Conservation (phyloP, 2,888 invertebrate genomes). For the Leuctra nigra region DNA sequence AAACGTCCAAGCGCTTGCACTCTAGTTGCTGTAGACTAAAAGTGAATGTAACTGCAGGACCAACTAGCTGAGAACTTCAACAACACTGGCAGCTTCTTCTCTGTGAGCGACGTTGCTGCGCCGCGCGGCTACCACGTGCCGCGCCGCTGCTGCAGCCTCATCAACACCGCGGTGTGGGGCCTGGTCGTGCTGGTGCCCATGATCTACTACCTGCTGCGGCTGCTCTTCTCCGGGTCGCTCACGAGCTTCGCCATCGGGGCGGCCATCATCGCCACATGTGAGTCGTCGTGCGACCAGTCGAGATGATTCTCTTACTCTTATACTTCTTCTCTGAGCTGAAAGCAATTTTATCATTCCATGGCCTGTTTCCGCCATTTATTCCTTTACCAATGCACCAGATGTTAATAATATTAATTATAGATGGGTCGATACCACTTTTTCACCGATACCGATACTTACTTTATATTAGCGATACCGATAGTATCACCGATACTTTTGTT, state of each 20-base stretch:
- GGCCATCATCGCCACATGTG: constrained; percentile 67
- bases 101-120: constrained; percentile 62
- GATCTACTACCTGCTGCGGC: constrained; percentile 57
- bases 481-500: too few relatives aligned
- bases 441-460: too few relatives aligned
- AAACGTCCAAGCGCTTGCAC: too few relatives aligned
- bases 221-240: constrained; percentile 66
- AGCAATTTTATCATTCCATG: too few relatives aligned
- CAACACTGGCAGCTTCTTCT: constrained; percentile 66
- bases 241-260: constrained; percentile 61
- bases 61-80: constrained; percentile 65
- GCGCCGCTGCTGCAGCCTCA: constrained; percentile 56
- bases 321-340: not conserved
- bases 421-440: too few relatives aligned
- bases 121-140: constrained; percentile 51
- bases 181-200: constrained; percentile 60
- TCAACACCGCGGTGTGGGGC: constrained; percentile 69
- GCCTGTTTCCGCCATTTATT: too few relatives aligned
- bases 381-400: too few relatives aligned
- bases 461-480: too few relatives aligned
- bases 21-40: too few relatives aligned
- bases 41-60: constrained; percentile 47
- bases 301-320: too few relatives aligned
- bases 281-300: too few relatives aligned
- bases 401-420: too few relatives aligned